A percentile compares a stretch with the other conserved stretches of the same genome.
phyloP scores from a whole-genome alignment of 2,888 invertebrate species.

The Oscheius sp. region DNA sequence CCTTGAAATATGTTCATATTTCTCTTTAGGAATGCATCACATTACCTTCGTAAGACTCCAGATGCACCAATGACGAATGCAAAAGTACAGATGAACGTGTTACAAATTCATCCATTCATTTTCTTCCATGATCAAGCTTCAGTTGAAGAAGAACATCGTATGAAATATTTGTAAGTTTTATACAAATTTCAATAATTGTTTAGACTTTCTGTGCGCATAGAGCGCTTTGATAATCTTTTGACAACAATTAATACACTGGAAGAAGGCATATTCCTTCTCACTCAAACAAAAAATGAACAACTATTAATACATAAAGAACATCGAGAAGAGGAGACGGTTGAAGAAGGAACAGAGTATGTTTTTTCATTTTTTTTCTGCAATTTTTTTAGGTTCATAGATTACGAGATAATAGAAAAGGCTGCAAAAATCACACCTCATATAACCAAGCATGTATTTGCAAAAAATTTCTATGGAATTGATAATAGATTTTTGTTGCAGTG shows the following conservation, averaged over 20 bases:
- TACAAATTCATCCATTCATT: conserved; percentile 17
- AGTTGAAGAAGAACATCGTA: not conserved
- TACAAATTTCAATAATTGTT: not conserved
- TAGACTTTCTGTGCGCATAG: conserved; percentile 3
- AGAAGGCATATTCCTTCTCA: not conserved
- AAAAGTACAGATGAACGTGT: not conserved
- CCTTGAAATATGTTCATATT: not conserved
- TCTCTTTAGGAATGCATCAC: not conserved
- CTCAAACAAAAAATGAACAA: not conserved
- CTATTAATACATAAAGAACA: too few species aligned
- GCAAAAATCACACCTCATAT: not conserved
- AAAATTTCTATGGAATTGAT: conserved; percentile 17
- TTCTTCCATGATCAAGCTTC: not conserved
- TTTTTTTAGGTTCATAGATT: not conserved
- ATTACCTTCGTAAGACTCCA: not conserved
- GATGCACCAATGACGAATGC: not conserved
- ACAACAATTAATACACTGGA: not conserved
- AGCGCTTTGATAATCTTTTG: conserved; percentile 8
- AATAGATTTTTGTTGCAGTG: conserved; percentile 16
- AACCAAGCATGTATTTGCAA: not conserved
- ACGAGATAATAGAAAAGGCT: too few species aligned
- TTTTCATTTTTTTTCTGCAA: not conserved
- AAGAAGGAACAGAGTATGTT: not conserved
- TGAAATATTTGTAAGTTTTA: not conserved
- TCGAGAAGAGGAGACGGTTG: not conserved